Conservation (phyloP, 2,888 invertebrate species). For the Xestia ashworthii region DNA sequence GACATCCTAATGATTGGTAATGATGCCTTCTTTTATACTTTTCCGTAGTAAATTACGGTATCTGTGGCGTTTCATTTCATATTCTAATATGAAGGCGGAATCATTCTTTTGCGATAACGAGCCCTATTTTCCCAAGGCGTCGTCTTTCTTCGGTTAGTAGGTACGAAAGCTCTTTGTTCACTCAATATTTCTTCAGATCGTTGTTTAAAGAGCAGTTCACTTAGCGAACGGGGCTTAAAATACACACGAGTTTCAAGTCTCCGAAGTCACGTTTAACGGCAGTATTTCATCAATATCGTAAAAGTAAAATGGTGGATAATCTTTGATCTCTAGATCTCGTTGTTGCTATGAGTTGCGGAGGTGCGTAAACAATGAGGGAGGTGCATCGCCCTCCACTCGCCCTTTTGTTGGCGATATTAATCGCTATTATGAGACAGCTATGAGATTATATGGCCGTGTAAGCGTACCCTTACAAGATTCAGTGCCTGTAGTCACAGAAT, state of each 20-base stretch:
- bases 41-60: conserved; percentile 34
- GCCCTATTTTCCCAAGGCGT: conserved; percentile 55
- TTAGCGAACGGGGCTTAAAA: conserved; percentile 63
- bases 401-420: conserved; percentile 60
- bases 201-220: conserved; percentile 47
- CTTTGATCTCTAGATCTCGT: conserved; percentile 78
- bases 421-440: conserved; percentile 51
- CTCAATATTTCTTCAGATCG: conserved; percentile 41
- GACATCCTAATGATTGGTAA: conserved; percentile 26
- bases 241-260: conserved; percentile 65
- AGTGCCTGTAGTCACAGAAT: not conserved
- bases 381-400: conserved; percentile 47
- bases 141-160: conserved; percentile 24
- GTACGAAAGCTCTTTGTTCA: conserved; percentile 45
- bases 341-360: conserved; percentile 56
- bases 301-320: conserved; percentile 73
- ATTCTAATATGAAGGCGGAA: conserved; percentile 44
- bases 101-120: conserved; percentile 45
- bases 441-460: conserved; percentile 41
- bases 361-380: conserved; percentile 71
- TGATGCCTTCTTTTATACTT: conserved; percentile 20
- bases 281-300: conserved; percentile 81
- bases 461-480: not conserved
- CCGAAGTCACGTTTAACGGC: conserved; percentile 72
- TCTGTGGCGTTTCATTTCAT: conserved; percentile 45